Conservation (phyloP, 2,888 invertebrate species). For the Mesopsocus fuscifrons region DNA sequence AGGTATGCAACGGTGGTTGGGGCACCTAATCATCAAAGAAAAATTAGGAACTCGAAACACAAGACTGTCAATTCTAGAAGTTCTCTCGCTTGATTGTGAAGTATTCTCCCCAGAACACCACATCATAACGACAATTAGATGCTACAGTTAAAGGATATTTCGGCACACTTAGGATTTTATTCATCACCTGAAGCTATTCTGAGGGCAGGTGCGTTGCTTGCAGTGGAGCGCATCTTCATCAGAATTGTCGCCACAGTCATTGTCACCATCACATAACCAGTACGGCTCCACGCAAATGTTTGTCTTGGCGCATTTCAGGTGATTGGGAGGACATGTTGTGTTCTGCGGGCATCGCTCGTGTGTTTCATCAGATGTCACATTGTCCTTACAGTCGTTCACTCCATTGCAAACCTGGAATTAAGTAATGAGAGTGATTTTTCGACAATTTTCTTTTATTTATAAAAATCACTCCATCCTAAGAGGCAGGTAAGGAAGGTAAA, state of each 20-base stretch:
- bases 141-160: neutral
- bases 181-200: slow-evolving; percentile 54
- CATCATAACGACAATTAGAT: slow-evolving; percentile 16
- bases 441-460: too few relatives aligned
- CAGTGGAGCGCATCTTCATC: slow-evolving; percentile 84
- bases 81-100: too few relatives aligned
- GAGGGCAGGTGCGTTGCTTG: slow-evolving; percentile 71
- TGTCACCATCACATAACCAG: slow-evolving; percentile 94
- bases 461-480: too few relatives aligned
- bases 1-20: slow-evolving; percentile 85
- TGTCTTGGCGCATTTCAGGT: slow-evolving; percentile 82
- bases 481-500: too few relatives aligned
- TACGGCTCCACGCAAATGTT: slow-evolving; percentile 95
- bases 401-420: slow-evolving; percentile 55
- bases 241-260: slow-evolving; percentile 88
- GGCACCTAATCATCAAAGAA: too few relatives aligned
- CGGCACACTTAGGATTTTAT: slow-evolving; percentile 6
- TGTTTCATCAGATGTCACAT: slow-evolving; percentile 77
- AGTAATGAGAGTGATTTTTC: too few relatives aligned
- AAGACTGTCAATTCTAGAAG: too few relatives aligned
- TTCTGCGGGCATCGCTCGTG: slow-evolving; percentile 72
- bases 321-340: slow-evolving; percentile 74
- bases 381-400: slow-evolving; percentile 85
- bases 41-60: too few relatives aligned
- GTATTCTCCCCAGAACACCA: too few relatives aligned